Conservation (phyloP, 1,140 invertebrate genomes). For the Micrasema longulum region DNA sequence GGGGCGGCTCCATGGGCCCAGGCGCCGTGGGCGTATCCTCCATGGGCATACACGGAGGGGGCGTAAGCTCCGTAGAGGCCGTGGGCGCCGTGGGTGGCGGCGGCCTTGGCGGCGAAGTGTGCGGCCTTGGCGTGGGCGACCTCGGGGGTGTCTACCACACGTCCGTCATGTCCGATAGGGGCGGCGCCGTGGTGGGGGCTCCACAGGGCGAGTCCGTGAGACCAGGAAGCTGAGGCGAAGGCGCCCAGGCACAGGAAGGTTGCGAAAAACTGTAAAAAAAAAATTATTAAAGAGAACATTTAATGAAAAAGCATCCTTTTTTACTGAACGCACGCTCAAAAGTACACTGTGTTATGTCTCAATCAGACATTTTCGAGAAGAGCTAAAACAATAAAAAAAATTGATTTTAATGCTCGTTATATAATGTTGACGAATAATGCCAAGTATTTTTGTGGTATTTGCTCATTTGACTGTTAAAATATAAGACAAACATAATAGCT, state of each 20-base stretch:
- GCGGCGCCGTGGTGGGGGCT: constrained; percentile 28
- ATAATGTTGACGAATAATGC: too few relatives aligned
- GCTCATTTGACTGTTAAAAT: too few relatives aligned
- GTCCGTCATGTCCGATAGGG: constrained; percentile 29
- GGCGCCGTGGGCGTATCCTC: constrained; percentile 7
- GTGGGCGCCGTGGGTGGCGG: constrained; percentile 56
- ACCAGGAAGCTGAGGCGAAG: constrained; percentile 38
- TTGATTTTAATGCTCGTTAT: too few relatives aligned
- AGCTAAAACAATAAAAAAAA: too few relatives aligned
- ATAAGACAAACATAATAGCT: too few relatives aligned
- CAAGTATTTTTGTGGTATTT: too few relatives aligned
- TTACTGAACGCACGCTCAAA: too few relatives aligned
- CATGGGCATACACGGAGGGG: not conserved
- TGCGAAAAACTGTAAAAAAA: constrained; percentile 43
- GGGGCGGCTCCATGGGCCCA: constrained; percentile 55
- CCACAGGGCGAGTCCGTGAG: constrained; percentile 12
- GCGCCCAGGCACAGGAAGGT: constrained; percentile 49
- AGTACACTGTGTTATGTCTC: too few relatives aligned
- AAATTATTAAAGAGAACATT: not conserved
- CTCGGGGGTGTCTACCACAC: constrained; percentile 53
- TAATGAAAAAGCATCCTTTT: too few relatives aligned
- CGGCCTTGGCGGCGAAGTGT: constrained; percentile 59
- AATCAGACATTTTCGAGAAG: too few relatives aligned
- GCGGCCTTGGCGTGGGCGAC: constrained; percentile 54
- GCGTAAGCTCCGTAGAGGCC: constrained; percentile 3